Conservation (phyloP, 2,888 invertebrate genomes). For the Autographa gamma region DNA sequence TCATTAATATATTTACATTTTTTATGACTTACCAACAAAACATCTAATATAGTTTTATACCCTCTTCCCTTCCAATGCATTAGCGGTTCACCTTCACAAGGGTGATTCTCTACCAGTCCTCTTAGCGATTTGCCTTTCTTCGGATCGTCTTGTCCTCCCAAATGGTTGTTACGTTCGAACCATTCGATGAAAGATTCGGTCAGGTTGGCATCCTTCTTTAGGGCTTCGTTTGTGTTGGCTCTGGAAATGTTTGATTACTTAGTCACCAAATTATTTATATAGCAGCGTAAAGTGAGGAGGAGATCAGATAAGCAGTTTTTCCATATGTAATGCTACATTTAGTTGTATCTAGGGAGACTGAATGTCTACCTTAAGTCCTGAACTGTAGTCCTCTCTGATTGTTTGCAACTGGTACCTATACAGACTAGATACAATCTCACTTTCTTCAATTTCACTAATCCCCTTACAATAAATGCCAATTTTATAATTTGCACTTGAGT, state of each 20-base stretch:
- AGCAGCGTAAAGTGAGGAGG: neutral
- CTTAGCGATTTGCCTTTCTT: constrained; percentile 89
- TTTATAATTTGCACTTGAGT: no score
- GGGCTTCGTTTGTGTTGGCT: constrained; percentile 61
- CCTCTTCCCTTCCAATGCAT: constrained; percentile 93
- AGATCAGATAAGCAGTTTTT: no score
- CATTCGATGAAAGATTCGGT: constrained; percentile 89
- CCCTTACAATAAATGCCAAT: no score
- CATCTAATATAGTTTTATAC: constrained; percentile 90
- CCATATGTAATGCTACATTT: neutral
- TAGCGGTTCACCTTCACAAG: constrained; percentile 91
- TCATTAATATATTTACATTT: no score
- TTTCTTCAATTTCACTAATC: no score
- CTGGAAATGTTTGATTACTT: constrained; percentile 61
- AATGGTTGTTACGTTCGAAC: constrained; percentile 90
- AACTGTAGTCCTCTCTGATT: no score
- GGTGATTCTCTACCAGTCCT: constrained; percentile 90
- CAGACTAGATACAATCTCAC: no score
- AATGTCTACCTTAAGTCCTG: no score
- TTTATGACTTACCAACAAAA: constrained; percentile 90
- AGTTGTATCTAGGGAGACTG: neutral
- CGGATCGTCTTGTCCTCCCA: constrained; percentile 89
- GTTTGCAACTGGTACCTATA: no score
- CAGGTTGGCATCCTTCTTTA: constrained; percentile 75
- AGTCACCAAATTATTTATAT: neutral